phyloP scores from a whole-genome alignment of 2,797 vertebrate species.

The Chanos chanos region DNA sequence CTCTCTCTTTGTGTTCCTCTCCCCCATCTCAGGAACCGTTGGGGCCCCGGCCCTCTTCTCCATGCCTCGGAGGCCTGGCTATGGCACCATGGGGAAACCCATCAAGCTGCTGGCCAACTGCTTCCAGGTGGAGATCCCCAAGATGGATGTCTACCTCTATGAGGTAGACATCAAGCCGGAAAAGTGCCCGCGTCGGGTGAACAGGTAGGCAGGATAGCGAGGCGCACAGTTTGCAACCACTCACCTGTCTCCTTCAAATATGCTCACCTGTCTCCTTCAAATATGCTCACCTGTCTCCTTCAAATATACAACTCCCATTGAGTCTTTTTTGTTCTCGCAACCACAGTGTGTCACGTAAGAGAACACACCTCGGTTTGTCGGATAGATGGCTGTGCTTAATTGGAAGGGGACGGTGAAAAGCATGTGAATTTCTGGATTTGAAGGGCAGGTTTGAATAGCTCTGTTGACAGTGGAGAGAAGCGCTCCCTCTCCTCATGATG shows the following conservation, averaged over 20 bases:
- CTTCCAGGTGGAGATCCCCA: slow-evolving; percentile 99
- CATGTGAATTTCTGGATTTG: not conserved
- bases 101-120: slow-evolving; percentile 99
- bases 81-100: slow-evolving; percentile 96
- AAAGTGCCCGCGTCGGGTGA: slow-evolving; percentile 95
- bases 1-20: not conserved
- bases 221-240: too few relatives aligned
- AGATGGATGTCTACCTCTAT: slow-evolving; percentile 98
- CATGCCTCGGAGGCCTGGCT: slow-evolving; percentile 92
- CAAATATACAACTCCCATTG: too few relatives aligned
- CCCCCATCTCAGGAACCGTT: slow-evolving; percentile 87
- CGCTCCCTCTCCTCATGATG: not conserved
- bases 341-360: too few relatives aligned
- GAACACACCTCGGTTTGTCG: too few relatives aligned
- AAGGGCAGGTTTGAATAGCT: too few relatives aligned
- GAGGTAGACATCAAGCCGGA: slow-evolving; percentile 98
- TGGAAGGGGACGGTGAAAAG: not conserved
- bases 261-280: too few relatives aligned
- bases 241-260: too few relatives aligned
- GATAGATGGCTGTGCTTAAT: too few relatives aligned
- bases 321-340: too few relatives aligned
- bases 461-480: too few relatives aligned
- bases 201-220: slow-evolving; percentile 86
- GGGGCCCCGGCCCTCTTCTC: slow-evolving; percentile 92
- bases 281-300: too few relatives aligned